Percentiles rank a stretch among this genome's conserved stretches.
Conservation (phyloP, 2,888 invertebrate genomes). For the Tachina lurida region DNA sequence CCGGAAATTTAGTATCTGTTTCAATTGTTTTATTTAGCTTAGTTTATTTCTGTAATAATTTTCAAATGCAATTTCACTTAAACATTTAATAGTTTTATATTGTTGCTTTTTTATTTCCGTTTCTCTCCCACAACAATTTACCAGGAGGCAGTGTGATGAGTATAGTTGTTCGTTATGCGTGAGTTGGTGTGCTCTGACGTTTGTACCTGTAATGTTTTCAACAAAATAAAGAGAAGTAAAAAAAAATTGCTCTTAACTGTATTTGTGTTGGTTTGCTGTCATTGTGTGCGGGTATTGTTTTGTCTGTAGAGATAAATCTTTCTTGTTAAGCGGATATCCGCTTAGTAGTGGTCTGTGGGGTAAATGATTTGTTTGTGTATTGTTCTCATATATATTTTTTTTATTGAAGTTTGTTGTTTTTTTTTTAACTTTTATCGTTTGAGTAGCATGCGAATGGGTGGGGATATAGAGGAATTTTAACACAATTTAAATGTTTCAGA, state of each 20-base stretch:
- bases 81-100: constrained; percentile 57
- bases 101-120: constrained; percentile 39
- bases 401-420: background rate
- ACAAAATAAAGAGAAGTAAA: background rate
- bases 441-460: background rate
- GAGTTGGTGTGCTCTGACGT: background rate
- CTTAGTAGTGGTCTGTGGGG: constrained; percentile 63
- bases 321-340: constrained; percentile 68
- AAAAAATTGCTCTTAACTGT: constrained; percentile 25
- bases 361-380: constrained; percentile 59
- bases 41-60: constrained; percentile 42
- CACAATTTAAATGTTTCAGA: constrained; percentile 10
- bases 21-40: constrained; percentile 48
- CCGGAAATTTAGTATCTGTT: constrained; percentile 57
- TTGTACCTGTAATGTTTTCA: constrained; percentile 37
- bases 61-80: constrained; percentile 48
- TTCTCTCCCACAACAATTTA: constrained; percentile 45
- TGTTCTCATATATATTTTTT: constrained; percentile 20
- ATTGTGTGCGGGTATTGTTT: constrained; percentile 21
- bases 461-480: background rate
- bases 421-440: background rate
- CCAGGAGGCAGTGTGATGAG: background rate
- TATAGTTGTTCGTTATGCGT: background rate
- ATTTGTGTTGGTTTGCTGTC: constrained; percentile 26
- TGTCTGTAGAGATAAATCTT: constrained; percentile 63